Evolutionary conservation across 2,797 vertebrate species (phyloP).

Genomic region (Myiothlypis chrysogaster): DNA sequence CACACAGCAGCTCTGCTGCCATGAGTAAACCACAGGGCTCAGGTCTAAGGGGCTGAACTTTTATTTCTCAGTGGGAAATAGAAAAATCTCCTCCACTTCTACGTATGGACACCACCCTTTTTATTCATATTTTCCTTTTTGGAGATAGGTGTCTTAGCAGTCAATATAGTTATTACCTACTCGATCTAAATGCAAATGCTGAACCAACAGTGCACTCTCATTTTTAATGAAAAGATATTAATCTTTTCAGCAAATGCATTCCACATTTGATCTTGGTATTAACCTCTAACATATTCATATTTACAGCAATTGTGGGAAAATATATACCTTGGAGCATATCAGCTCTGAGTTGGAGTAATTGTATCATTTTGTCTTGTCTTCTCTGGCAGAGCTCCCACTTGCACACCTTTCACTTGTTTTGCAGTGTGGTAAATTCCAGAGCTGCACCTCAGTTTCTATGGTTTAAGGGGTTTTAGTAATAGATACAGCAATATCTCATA

Average conservation of each 20-base stretch:
- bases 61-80: neutral
- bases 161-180: constrained; percentile 64
- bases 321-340: neutral
- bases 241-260: constrained; percentile 67
- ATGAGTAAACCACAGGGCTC: neutral
- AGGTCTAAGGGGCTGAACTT: neutral
- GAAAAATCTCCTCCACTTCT: neutral
- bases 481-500: neutral
- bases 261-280: constrained; percentile 64
- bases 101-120: neutral
- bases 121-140: neutral
- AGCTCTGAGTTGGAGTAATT: constrained; percentile 13
- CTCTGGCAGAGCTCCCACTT: constrained; percentile 17
- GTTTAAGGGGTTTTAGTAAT: neutral
- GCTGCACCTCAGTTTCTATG: neutral
- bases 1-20: neutral
- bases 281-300: constrained; percentile 66
- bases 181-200: constrained; percentile 76
- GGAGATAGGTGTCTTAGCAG: constrained; percentile 58
- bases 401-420: constrained; percentile 5
- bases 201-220: constrained; percentile 57
- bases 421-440: neutral
- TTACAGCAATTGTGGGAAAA: constrained; percentile 47
- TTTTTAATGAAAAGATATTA: constrained; percentile 77
- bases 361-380: constrained; percentile 20